These are phyloP conservation scores for Scopus umbretta DNA, from an alignment of 2,113 vertebrate genomes.

Conservation along the genomic window DNA sequence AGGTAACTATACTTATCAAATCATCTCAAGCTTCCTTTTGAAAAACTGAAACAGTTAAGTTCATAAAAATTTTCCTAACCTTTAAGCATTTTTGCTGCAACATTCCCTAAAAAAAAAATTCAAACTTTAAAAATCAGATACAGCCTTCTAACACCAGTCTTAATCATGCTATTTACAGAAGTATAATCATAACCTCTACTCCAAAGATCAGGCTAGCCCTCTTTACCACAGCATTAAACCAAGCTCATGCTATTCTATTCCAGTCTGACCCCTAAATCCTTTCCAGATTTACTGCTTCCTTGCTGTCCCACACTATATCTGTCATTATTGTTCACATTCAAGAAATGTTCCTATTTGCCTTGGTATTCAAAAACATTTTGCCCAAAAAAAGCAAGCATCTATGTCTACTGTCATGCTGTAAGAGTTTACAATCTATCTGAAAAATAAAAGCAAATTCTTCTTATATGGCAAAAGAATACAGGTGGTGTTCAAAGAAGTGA, in stretches of 20 bases:
- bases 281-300: not conserved
- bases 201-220: slow-evolving; percentile 8
- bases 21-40: not conserved
- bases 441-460: not conserved
- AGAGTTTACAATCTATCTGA: not conserved
- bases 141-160: not conserved
- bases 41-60: not conserved
- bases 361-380: not conserved
- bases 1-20: not conserved
- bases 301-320: not conserved
- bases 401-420: not conserved
- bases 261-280: slow-evolving; percentile 37
- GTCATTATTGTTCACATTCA: not conserved
- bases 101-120: not conserved
- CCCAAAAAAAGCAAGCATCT: not conserved
- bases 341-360: not conserved
- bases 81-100: not conserved
- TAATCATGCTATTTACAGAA: slow-evolving; percentile 11
- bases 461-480: not conserved
- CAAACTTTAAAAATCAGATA: not conserved
- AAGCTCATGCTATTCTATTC: slow-evolving; percentile 26
- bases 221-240: slow-evolving; percentile 30
- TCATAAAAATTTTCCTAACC: not conserved
- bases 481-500: not conserved
- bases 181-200: not conserved